Conservation (phyloP, 2,888 invertebrate species). For the Desoria tigrina region DNA sequence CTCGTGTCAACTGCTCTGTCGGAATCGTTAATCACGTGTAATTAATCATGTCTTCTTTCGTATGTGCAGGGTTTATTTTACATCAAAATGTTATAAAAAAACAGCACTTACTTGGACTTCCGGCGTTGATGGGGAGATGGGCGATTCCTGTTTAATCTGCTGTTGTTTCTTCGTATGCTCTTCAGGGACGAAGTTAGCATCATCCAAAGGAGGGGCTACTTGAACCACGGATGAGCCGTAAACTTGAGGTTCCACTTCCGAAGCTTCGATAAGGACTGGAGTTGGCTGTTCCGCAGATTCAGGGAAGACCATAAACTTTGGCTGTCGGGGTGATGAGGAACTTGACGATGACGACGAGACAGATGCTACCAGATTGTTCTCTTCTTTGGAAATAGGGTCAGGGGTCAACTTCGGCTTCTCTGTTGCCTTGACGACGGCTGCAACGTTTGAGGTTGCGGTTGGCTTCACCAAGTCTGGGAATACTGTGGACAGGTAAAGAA, state of each 20-base stretch:
- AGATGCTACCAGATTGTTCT: neutral
- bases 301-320: neutral
- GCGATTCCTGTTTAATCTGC: neutral
- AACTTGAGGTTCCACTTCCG: conserved; percentile 7
- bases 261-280: conserved; percentile 7
- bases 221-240: neutral
- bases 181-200: neutral
- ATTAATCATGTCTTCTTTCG: no score
- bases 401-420: neutral
- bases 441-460: neutral
- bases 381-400: neutral
- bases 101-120: neutral
- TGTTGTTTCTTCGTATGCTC: no score
- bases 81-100: no score
- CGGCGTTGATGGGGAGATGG: neutral
- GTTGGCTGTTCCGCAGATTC: neutral
- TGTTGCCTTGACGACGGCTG: neutral
- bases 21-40: no score
- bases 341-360: neutral
- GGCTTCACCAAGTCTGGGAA: conserved; percentile 8
- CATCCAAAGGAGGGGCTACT: neutral
- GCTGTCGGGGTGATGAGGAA: neutral
- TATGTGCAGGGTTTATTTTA: no score
- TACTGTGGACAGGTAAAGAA: neutral
- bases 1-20: no score